Evolutionary conservation across 2,888 invertebrate species (phyloP).

Genomic region (Stenodema calcarata): DNA sequence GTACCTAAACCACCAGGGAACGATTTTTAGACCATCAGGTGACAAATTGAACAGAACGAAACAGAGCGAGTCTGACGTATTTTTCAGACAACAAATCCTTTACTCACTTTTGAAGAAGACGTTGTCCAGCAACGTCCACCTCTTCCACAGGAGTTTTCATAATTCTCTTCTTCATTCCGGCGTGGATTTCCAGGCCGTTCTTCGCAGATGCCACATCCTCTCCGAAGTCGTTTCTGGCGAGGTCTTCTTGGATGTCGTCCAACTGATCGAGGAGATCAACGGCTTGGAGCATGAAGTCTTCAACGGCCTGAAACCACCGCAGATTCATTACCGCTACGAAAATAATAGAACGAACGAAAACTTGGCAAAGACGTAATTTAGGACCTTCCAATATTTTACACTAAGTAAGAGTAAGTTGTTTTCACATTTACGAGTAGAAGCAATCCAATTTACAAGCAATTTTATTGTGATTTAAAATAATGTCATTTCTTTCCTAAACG

Average conservation of each 20-base stretch:
- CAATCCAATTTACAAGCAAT: too few relatives aligned
- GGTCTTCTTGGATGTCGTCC: slow-evolving; percentile 91
- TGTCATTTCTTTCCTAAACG: too few relatives aligned
- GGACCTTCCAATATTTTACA: too few relatives aligned
- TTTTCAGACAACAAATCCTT: too few relatives aligned
- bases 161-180: slow-evolving; percentile 91
- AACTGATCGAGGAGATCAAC: slow-evolving; percentile 90
- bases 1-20: too few relatives aligned
- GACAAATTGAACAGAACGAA: too few relatives aligned
- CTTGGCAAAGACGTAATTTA: background rate
- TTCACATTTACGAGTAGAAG: background rate
- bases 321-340: background rate
- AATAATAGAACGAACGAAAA: background rate
- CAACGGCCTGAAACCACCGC: slow-evolving; percentile 71
- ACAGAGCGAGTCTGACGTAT: too few relatives aligned
- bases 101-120: slow-evolving; percentile 65
- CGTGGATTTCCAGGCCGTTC: slow-evolving; percentile 90
- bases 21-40: too few relatives aligned
- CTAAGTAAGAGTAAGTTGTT: background rate
- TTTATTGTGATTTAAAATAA: too few relatives aligned
- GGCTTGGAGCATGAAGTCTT: slow-evolving; percentile 96
- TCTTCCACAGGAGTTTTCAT: slow-evolving; percentile 93
- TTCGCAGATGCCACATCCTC: slow-evolving; percentile 93
- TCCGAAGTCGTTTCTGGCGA: slow-evolving; percentile 91
- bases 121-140: slow-evolving; percentile 85